Conservation (phyloP, 2,113 vertebrate genomes). For the Pseudopipra pipra region DNA sequence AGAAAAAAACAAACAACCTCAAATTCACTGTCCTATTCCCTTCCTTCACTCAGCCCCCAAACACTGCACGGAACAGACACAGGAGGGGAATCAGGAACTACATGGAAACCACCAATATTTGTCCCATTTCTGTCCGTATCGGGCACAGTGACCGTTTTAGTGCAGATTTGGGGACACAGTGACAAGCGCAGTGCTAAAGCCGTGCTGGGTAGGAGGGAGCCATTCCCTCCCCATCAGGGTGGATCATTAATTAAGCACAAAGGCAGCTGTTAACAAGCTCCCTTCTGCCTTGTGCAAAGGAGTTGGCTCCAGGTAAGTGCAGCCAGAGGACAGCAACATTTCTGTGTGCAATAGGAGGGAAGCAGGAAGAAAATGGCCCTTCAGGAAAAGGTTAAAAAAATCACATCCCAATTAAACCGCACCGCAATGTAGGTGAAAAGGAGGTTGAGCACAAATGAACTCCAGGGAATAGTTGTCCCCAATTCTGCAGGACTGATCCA, state of each 20-base stretch:
- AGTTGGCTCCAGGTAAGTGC: neutral
- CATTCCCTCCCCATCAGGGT: neutral
- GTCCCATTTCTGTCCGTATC: neutral
- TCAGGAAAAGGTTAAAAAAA: neutral
- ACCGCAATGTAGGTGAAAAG: fast-evolving
- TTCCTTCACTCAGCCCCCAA: neutral
- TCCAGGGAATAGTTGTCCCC: fast-evolving
- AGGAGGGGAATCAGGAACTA: neutral
- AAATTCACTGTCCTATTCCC: neutral
- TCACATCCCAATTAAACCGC: neutral
- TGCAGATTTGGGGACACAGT: neutral
- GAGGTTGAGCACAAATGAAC: neutral
- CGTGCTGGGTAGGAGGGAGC: neutral
- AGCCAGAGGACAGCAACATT: neutral
- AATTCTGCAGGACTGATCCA: neutral
- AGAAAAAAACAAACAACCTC: conserved; percentile 19
- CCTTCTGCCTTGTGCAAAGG: neutral
- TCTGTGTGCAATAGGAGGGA: fast-evolving
- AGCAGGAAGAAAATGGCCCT: neutral
- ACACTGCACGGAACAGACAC: neutral
- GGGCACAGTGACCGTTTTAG: neutral
- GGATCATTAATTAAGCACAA: neutral
- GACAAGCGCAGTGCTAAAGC: neutral
- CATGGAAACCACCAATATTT: neutral
- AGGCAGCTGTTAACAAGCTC: neutral